These are phyloP conservation scores for Coenonympha glycerion DNA, from an alignment of 2,888 invertebrate species.

Conservation along the genomic window DNA sequence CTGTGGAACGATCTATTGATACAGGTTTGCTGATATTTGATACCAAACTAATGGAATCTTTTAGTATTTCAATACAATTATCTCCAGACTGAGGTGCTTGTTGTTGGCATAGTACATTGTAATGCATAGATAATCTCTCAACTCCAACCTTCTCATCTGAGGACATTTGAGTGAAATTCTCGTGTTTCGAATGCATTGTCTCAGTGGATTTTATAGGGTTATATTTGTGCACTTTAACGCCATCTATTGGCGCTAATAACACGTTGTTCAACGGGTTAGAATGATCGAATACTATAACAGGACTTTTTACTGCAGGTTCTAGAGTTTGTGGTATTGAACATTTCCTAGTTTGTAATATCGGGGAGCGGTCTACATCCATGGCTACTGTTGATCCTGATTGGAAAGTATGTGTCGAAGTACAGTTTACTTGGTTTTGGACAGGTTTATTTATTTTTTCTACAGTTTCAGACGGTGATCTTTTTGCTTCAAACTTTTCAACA, in stretches of 20 bases:
- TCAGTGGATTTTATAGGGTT: constrained; percentile 35
- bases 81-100: constrained; percentile 30
- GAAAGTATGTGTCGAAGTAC: constrained; percentile 8
- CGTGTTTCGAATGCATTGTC: constrained; percentile 8
- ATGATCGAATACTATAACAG: constrained; percentile 52
- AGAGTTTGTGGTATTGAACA: not conserved
- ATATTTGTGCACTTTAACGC: constrained; percentile 42
- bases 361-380: constrained; percentile 11
- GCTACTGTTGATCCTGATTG: constrained; percentile 1
- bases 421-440: constrained; percentile 8
- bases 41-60: constrained; percentile 23
- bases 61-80: constrained; percentile 19
- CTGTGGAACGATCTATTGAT: constrained; percentile 38
- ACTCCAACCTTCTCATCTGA: constrained; percentile 11
- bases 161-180: constrained; percentile 2
- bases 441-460: constrained; percentile 16
- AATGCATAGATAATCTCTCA: constrained; percentile 19
- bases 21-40: constrained; percentile 33
- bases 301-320: constrained; percentile 15
- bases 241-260: constrained; percentile 30
- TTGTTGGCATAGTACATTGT: constrained; percentile 19
- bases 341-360: constrained; percentile 8
- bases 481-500: constrained; percentile 14
- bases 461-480: not conserved
- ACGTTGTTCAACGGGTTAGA: constrained; percentile 61